Conservation (phyloP, 1,140 invertebrate genomes). For the Gerris buenoi region DNA sequence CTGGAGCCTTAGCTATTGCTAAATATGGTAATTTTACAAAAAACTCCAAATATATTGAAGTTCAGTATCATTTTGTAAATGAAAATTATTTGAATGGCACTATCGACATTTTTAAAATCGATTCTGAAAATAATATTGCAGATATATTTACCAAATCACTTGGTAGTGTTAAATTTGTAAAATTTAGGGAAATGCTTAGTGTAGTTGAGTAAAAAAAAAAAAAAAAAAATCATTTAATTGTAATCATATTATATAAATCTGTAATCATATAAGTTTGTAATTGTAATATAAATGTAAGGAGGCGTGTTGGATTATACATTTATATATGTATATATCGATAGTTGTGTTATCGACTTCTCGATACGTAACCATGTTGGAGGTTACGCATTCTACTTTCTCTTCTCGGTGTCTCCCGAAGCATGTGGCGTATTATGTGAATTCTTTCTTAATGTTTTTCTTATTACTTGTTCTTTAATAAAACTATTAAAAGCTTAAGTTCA, state of each 20-base stretch:
- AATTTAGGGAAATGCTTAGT: neutral
- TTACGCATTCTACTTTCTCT: no score
- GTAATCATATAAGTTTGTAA: neutral
- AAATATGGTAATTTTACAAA: neutral
- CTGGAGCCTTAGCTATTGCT: neutral
- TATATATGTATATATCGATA: neutral
- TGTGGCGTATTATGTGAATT: no score
- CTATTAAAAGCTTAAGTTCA: no score
- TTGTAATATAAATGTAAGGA: neutral
- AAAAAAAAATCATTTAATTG: neutral
- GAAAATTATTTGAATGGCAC: neutral
- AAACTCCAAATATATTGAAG: neutral
- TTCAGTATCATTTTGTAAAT: neutral
- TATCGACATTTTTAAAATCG: neutral
- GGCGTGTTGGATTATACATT: neutral
- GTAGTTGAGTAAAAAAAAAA: neutral
- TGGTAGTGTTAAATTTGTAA: neutral
- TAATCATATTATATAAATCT: neutral
- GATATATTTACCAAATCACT: neutral
- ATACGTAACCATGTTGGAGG: no score
- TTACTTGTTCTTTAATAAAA: no score
- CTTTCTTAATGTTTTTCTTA: no score
- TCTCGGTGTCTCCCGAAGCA: no score
- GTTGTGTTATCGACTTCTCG: no score
- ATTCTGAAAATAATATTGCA: neutral